Conservation (phyloP, 2,797 vertebrate species). For the Mormyrus hasselquistii region DNA sequence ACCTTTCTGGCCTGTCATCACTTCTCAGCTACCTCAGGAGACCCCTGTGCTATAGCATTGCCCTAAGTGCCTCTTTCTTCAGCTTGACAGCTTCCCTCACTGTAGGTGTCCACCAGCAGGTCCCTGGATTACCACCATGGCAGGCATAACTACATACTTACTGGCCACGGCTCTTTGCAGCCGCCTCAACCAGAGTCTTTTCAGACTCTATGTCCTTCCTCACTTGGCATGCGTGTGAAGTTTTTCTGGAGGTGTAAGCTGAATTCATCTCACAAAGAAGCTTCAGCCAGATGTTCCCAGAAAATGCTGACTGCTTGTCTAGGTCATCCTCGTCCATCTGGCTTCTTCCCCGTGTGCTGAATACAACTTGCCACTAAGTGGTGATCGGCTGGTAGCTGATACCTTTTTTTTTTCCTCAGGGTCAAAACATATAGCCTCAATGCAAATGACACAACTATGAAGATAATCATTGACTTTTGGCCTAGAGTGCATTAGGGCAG, state of each 20-base stretch:
- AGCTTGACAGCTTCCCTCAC: not conserved
- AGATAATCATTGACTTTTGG: not conserved
- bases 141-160: not conserved
- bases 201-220: not conserved
- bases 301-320: not conserved
- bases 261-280: not conserved
- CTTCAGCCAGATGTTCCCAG: not conserved
- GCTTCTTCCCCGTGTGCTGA: not conserved
- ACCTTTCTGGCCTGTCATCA: not conserved
- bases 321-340: not conserved
- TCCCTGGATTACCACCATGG: not conserved
- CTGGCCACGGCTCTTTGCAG: not conserved
- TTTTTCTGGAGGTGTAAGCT: not conserved
- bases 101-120: not conserved
- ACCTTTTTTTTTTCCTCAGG: not conserved
- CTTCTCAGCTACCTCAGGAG: not conserved
- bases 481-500: not conserved
- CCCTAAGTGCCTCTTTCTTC: not conserved
- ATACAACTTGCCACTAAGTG: not conserved
- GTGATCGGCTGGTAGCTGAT: not conserved
- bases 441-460: not conserved
- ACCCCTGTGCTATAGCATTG: not conserved
- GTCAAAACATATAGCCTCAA: not conserved
- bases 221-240: not conserved
- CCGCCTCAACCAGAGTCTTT: not conserved